Conservation (phyloP, 2,113 vertebrate genomes). For the Oriolus oriolus region DNA sequence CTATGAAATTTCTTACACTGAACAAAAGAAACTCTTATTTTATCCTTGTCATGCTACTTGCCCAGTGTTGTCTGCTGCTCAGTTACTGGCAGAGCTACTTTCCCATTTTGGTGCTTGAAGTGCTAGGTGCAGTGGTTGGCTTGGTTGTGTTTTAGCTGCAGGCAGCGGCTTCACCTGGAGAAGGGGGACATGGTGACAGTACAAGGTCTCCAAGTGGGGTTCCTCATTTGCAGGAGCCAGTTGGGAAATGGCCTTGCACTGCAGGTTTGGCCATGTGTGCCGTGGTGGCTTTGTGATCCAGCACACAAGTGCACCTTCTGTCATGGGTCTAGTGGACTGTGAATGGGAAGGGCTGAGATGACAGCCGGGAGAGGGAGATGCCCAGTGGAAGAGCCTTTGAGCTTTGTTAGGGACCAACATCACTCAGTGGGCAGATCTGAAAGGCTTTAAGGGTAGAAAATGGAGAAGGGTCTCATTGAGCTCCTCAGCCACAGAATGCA, state of each 20-base stretch:
- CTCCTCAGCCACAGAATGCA: not conserved
- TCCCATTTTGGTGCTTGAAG: rapidly evolving
- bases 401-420: not conserved
- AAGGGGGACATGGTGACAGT: not conserved
- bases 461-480: not conserved
- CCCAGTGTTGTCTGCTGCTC: not conserved
- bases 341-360: not conserved
- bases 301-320: not conserved
- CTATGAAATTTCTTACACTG: not conserved
- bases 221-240: not conserved
- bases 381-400: not conserved
- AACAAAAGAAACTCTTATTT: not conserved
- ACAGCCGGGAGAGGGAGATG: not conserved
- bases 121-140: not conserved
- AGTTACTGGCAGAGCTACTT: not conserved
- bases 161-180: not conserved
- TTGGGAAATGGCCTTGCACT: not conserved
- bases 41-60: not conserved
- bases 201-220: not conserved
- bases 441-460: not conserved
- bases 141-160: not conserved
- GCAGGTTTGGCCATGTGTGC: rapidly evolving
- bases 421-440: not conserved
- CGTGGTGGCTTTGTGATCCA: rapidly evolving
- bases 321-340: not conserved